Percentiles rank a stretch among this genome's conserved stretches.
Conservation (phyloP, 2,113 vertebrate genomes). For the Atrichornis clamosus region DNA sequence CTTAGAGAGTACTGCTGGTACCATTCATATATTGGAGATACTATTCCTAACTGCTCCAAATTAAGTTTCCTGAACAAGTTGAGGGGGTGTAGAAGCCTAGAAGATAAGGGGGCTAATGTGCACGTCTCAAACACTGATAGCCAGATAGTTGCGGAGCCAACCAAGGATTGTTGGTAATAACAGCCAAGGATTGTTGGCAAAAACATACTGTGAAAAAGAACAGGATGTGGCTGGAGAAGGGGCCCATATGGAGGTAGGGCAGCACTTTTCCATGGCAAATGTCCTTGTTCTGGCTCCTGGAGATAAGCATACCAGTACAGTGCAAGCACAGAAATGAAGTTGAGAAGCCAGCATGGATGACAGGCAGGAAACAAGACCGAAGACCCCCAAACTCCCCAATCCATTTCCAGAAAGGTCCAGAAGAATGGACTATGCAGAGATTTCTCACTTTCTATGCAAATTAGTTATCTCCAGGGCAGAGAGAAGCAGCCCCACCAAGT, state of each 20-base stretch:
- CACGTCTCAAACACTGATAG: neutral
- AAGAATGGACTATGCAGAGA: neutral
- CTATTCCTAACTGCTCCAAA: neutral
- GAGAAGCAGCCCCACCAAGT: neutral
- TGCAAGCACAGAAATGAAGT: neutral
- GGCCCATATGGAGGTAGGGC: neutral
- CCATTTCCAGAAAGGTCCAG: neutral
- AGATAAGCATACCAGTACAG: rapidly evolving
- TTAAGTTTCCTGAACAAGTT: neutral
- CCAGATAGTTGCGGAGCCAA: neutral
- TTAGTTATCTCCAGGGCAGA: neutral
- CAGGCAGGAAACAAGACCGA: neutral
- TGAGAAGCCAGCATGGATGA: rapidly evolving
- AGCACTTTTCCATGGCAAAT: neutral
- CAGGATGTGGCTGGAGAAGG: neutral
- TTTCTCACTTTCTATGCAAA: neutral
- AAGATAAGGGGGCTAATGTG: neutral
- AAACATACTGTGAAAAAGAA: neutral
- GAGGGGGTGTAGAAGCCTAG: neutral
- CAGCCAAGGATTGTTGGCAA: neutral
- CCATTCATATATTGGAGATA: neutral
- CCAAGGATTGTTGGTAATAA: neutral
- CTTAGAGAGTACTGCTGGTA: neutral
- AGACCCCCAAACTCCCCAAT: neutral
- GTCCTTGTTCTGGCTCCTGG: neutral